phyloP scores from a whole-genome alignment of 2,113 vertebrate species.

The Pluvianellus socialis region DNA sequence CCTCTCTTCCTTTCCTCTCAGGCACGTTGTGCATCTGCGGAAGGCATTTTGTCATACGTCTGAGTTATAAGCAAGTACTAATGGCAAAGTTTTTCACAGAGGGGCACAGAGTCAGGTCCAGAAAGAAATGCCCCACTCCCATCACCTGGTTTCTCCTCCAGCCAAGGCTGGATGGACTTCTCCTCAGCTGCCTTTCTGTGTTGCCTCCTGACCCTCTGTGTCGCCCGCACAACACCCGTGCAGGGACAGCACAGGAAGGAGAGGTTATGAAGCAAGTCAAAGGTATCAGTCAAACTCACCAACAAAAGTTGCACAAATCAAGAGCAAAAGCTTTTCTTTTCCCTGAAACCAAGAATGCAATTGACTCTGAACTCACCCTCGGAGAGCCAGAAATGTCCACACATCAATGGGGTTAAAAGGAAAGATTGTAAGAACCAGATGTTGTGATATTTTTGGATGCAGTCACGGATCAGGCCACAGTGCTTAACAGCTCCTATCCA shows the following conservation, averaged over 20 bases:
- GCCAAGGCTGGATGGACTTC: not conserved
- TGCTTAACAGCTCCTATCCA: not conserved
- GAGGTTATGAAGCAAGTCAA: not conserved
- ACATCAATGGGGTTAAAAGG: not conserved
- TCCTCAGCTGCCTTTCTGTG: not conserved
- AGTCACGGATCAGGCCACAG: not conserved
- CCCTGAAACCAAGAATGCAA: not conserved
- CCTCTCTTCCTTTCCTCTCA: not conserved
- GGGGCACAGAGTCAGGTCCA: not conserved
- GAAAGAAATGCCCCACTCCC: not conserved
- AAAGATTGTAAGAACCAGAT: not conserved
- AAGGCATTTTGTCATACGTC: not conserved
- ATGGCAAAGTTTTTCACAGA: not conserved
- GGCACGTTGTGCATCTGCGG: not conserved
- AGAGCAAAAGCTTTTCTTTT: not conserved
- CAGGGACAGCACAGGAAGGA: not conserved
- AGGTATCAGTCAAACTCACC: not conserved
- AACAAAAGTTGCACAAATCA: not conserved
- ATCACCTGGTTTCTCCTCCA: not conserved
- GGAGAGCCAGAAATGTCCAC: not conserved
- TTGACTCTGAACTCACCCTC: not conserved
- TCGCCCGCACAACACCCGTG: not conserved
- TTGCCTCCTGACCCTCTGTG: not conserved
- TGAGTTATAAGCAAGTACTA: not conserved
- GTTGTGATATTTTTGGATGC: conserved; percentile 29